These are phyloP conservation scores for Halotydeus destructor DNA, from an alignment of 1,140 invertebrate species.

Conservation along the genomic window DNA sequence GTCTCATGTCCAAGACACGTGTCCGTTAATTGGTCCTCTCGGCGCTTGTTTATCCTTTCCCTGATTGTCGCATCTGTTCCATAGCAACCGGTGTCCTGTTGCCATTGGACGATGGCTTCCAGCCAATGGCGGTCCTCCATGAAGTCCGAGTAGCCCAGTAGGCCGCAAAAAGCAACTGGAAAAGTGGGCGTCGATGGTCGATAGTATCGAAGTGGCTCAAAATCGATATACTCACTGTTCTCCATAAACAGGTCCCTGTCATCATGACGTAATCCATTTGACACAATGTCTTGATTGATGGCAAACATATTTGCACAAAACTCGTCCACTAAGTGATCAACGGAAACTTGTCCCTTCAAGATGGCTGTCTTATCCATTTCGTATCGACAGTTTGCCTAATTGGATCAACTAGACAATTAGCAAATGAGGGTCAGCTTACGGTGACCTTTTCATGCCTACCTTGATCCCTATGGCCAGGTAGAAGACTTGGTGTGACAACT, in stretches of 20 bases:
- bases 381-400: background rate
- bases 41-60: constrained; percentile 3
- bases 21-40: constrained; percentile 1
- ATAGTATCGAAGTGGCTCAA: too few relatives aligned
- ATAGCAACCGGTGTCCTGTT: constrained; percentile 3
- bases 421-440: background rate
- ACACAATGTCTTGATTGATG: background rate
- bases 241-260: constrained; percentile 8
- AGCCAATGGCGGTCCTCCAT: background rate
- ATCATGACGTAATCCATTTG: background rate
- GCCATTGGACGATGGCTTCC: background rate
- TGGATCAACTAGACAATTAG: background rate
- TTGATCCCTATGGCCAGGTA: constrained; percentile 4
- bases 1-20: constrained; percentile 9
- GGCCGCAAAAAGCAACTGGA: constrained; percentile 8
- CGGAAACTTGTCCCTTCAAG: background rate
- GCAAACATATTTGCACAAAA: constrained; percentile 4
- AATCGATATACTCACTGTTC: constrained; percentile 8
- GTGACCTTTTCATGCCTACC: constrained; percentile 1
- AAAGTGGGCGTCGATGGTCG: too few relatives aligned
- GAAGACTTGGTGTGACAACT: constrained; percentile 6
- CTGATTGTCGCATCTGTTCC: background rate
- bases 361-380: background rate
- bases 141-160: constrained; percentile 3
- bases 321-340: background rate